phyloP scores from a whole-genome alignment of 2,888 invertebrate genomes.

The Pogonocherus hispidulus region DNA sequence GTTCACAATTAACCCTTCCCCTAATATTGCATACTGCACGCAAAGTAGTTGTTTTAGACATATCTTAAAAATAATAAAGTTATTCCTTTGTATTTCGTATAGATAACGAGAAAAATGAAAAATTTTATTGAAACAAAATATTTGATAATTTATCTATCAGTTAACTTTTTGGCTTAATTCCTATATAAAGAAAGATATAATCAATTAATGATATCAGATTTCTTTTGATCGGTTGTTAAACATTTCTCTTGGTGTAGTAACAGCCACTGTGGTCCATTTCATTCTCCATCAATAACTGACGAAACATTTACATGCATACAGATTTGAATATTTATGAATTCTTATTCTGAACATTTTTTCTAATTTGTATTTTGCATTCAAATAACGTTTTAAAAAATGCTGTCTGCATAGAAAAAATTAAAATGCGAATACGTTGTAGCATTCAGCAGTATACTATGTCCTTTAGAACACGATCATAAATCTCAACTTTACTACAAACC shows the following conservation, averaged over 20 bases:
- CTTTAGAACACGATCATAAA: constrained; percentile 29
- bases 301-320: not conserved
- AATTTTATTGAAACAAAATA: too few relatives aligned
- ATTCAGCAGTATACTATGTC: constrained; percentile 14
- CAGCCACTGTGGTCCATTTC: not conserved
- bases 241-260: not conserved
- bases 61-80: too few relatives aligned
- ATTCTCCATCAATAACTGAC: not conserved
- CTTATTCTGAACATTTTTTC: not conserved
- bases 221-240: too few relatives aligned
- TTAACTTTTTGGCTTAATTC: too few relatives aligned
- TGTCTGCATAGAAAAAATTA: not conserved
- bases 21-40: too few relatives aligned
- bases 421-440: not conserved
- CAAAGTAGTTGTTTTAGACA: too few relatives aligned
- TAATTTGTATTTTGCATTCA: not conserved
- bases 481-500: constrained; percentile 18
- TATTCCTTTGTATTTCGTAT: too few relatives aligned
- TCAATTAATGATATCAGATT: too few relatives aligned
- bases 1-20: too few relatives aligned
- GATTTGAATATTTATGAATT: not conserved
- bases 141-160: too few relatives aligned
- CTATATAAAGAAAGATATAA: too few relatives aligned
- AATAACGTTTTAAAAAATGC: not conserved
- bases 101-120: too few relatives aligned